These are phyloP conservation scores for Reticulitermes lucifugus DNA, from an alignment of 2,888 invertebrate species.

Conservation along the genomic window DNA sequence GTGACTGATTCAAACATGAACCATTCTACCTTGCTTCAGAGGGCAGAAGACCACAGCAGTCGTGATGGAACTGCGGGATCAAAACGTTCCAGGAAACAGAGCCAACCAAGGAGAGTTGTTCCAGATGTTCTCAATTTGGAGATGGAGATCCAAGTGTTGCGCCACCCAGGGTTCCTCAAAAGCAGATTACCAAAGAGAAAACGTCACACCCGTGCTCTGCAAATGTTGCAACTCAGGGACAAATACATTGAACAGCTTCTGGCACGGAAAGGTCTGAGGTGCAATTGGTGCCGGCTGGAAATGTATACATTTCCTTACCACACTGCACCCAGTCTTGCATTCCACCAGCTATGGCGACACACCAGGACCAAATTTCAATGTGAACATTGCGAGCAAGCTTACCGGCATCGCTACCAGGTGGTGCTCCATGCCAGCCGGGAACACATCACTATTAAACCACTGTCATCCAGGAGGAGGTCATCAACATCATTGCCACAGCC, in stretches of 20 bases:
- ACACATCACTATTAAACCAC: constrained; percentile 58
- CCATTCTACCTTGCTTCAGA: constrained; percentile 38
- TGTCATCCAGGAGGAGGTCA: constrained; percentile 11
- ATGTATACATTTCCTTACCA: constrained; percentile 63
- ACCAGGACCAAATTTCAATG: constrained; percentile 62
- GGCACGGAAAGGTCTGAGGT: constrained; percentile 59
- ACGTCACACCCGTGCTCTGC: constrained; percentile 45
- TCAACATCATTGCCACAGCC: constrained; percentile 13
- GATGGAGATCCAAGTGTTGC: constrained; percentile 58
- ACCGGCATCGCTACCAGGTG: constrained; percentile 66
- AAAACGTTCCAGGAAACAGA: constrained; percentile 66
- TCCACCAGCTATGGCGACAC: constrained; percentile 69
- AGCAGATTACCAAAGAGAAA: constrained; percentile 28
- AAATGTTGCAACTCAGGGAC: constrained; percentile 59
- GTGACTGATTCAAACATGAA: constrained; percentile 50
- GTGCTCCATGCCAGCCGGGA: constrained; percentile 65
- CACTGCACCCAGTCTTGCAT: constrained; percentile 63
- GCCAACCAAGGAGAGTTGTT: constrained; percentile 65
- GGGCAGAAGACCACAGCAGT: constrained; percentile 43
- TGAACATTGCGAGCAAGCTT: constrained; percentile 65
- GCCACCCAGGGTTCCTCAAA: constrained; percentile 56
- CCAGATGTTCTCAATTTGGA: constrained; percentile 56
- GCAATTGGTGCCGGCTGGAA: constrained; percentile 60
- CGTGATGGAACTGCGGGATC: constrained; percentile 36
- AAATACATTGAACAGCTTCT: constrained; percentile 62